A percentile compares a stretch with the other conserved stretches of the same genome.
Evolutionary conservation across 1,140 invertebrate species (phyloP).

Genomic region (Rhizoglyphus robini): DNA sequence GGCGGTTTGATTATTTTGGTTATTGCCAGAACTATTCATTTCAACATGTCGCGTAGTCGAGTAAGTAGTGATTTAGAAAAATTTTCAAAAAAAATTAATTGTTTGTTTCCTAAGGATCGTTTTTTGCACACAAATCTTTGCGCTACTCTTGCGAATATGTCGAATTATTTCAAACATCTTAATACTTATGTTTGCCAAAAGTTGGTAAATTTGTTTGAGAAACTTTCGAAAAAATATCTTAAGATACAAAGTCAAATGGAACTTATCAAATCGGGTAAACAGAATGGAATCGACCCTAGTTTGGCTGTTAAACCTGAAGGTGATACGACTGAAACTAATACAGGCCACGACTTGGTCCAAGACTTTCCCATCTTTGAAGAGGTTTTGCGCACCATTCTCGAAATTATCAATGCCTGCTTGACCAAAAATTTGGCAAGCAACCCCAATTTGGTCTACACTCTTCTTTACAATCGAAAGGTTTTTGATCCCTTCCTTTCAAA

Average conservation of each 20-base stretch:
- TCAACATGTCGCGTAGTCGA: slow-evolving; percentile 90
- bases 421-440: slow-evolving; percentile 75
- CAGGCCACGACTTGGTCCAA: slow-evolving; percentile 48
- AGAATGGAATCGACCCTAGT: background rate
- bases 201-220: slow-evolving; percentile 64
- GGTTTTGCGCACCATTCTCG: slow-evolving; percentile 84
- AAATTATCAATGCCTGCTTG: slow-evolving; percentile 88
- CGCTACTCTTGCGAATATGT: slow-evolving; percentile 96
- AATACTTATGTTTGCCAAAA: slow-evolving; percentile 93
- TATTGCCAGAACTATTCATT: slow-evolving; percentile 88
- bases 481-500: slow-evolving; percentile 76
- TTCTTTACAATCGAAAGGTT: slow-evolving; percentile 81
- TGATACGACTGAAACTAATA: slow-evolving; percentile 31
- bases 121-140: slow-evolving; percentile 93
- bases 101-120: slow-evolving; percentile 52
- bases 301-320: slow-evolving; percentile 2
- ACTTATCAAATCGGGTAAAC: background rate
- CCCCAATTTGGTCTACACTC: slow-evolving; percentile 84
- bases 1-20: slow-evolving; percentile 91
- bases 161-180: slow-evolving; percentile 76
- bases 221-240: slow-evolving; percentile 49
- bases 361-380: slow-evolving; percentile 92
- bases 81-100: background rate
- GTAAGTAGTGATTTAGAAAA: slow-evolving; percentile 36
- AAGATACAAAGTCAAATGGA: slow-evolving; percentile 14